Base-by-base conservation (phyloP, 1,140 invertebrate species). In the Pissodes strobi region DNA sequence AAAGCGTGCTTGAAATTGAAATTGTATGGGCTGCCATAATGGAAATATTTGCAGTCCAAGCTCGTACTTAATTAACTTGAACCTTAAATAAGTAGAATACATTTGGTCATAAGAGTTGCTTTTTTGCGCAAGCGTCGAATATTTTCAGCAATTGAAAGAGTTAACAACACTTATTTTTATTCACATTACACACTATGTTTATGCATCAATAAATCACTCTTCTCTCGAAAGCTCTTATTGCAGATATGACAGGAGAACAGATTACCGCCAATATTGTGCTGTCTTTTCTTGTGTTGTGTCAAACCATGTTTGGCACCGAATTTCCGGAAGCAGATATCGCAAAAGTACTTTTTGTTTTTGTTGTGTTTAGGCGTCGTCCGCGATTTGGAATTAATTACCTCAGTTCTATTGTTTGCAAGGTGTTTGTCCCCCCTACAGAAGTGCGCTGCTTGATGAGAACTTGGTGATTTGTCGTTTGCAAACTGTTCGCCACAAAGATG, bases 141-240 rank as follows among this genome's bases (percentile, higher is more conserved):
- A n/a, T n/a, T n/a, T n/a, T n/a, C n/a, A n/a, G n/a, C n/a, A n/a
- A n/a, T n/a, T n/a, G n/a, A n/a, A n/a, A n/a, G n/a, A n/a, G n/a
- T n/a, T n/a, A n/a, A n/a, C n/a, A n/a, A n/a, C n/a, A n/a, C n/a
- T n/a, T n/a, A n/a, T n/a, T n/a, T n/a, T n/a, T n/a, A n/a, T n/a
- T n/a, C n/a, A 58, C 10, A 51, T 25, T 58, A 64, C 21, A 23
- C 21, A 49, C 23, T 58, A 21, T 65, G 53, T 18, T 65, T 65
- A 45, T 94, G 91, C 21, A 91, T 78, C 74, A 90, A 83, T 53
- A 92, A 76, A 72, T 91, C 89, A 78, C 91, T 91, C 78, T 91
- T 91, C 76, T 92, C 90, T 81, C 90, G 91, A 84, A 94, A 94
- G 13, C 89, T 89, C 76, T 93, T 93, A 39, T 90, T 90, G 74